These are phyloP conservation scores for Notiomystis cincta DNA, from an alignment of 2,113 vertebrate genomes.

Conservation along the genomic window DNA sequence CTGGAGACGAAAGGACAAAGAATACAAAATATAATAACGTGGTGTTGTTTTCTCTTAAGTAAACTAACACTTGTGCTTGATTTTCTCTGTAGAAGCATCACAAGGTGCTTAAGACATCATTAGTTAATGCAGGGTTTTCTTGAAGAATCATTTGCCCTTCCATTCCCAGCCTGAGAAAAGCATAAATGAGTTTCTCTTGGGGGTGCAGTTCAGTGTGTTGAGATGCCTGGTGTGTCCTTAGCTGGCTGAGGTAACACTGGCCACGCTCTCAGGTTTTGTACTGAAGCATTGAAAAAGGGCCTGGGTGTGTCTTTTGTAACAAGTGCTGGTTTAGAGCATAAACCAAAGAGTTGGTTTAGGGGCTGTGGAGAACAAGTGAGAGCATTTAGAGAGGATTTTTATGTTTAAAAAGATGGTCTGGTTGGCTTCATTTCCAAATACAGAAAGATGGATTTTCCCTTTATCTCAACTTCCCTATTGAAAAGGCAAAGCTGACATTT, in stretches of 20 bases:
- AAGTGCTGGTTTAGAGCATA: neutral
- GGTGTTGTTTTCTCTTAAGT: neutral
- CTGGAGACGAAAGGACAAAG: constrained; percentile 19
- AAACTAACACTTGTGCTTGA: neutral
- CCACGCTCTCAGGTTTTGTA: neutral
- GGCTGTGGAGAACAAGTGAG: neutral
- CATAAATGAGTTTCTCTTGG: neutral
- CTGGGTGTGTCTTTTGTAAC: neutral
- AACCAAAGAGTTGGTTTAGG: neutral
- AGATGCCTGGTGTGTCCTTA: neutral
- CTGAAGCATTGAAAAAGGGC: neutral
- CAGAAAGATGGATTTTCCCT: neutral
- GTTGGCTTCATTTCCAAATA: neutral
- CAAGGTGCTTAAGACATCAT: constrained; percentile 3
- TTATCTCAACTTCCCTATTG: neutral
- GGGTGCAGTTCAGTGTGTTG: neutral
- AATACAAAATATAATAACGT: constrained; percentile 10
- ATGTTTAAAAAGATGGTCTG: neutral
- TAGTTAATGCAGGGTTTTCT: constrained; percentile 7
- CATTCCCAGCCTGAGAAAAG: neutral
- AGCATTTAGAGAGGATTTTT: neutral
- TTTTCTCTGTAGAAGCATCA: constrained; percentile 22
- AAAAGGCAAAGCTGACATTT: neutral
- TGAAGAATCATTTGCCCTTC: constrained; percentile 13
- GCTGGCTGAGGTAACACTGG: neutral